phyloP scores from a whole-genome alignment of 2,113 vertebrate genomes.

The Chionis minor region DNA sequence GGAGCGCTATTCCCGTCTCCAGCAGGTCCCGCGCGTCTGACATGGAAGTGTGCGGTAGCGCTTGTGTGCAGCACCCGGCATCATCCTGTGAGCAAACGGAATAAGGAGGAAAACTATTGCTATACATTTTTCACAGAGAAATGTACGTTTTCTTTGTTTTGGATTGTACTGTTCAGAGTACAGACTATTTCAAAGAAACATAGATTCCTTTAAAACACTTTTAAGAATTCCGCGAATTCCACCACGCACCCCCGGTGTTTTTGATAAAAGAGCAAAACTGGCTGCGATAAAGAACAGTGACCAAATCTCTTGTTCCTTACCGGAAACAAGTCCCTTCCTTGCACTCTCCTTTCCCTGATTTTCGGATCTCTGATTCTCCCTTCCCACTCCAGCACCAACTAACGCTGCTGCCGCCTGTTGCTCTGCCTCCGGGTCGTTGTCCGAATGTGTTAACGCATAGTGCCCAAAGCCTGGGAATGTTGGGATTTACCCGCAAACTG shows the following conservation, averaged over 20 bases:
- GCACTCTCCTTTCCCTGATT: neutral
- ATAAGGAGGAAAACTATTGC: neutral
- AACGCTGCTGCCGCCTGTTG: neutral
- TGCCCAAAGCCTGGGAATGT: neutral
- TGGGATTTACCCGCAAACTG: neutral
- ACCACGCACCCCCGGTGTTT: accelerated
- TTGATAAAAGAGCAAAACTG: neutral
- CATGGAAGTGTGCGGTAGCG: neutral
- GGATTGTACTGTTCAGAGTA: neutral
- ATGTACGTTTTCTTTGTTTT: neutral
- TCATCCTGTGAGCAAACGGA: neutral
- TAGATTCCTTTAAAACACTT: neutral
- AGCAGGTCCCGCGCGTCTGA: neutral
- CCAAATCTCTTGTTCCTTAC: neutral
- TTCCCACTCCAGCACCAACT: neutral
- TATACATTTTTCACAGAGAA: neutral
- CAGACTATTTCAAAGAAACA: neutral
- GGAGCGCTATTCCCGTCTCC: neutral
- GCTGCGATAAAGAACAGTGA: neutral
- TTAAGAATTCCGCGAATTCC: neutral
- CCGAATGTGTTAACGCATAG: neutral
- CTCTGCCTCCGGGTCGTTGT: neutral
- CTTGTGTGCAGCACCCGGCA: neutral
- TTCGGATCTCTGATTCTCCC: neutral
- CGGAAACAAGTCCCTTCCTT: neutral